Evolutionary conservation across 2,797 vertebrate genomes (phyloP), one percentile per base, ranked within the genome.

Genomic region (Manis pentadactyla): DNA sequence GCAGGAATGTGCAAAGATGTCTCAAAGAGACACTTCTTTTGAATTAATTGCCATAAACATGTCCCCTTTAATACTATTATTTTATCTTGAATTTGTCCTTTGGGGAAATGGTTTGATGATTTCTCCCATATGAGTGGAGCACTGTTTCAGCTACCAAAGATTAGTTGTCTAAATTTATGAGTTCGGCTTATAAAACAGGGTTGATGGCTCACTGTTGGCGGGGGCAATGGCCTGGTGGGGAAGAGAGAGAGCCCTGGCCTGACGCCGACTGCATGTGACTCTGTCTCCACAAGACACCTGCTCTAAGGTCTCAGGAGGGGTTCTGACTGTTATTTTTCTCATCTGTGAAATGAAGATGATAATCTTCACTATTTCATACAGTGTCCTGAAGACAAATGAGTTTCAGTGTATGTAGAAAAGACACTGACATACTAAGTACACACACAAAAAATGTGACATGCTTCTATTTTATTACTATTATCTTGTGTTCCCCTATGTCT

Each of bases 41-140:
- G 19, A 89, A 64, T 69, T 93, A 71, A 93, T 84, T 57, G 92
- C 77, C 53, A 61, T 11, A 74, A 82, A 17, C 42, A 25, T 34
- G 39, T 69, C 57, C 83, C n/a, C 19, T 64, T 95, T 87, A 87
- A 55, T 55, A 42, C 64, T 53, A 21, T 83, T 88, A 34, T 83
- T 94, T 94, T 75, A 55, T 75, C 51, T 93, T 86, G 37, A n/a
- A 81, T 59, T 74, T 93, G 14, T 59, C 69, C 90, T 96, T 90
- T 95, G 15, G 63, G 85, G 78, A 86, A 82, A 91, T 42, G 55
- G 23, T 92, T 83, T 89, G 84, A 39, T 96, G 71, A 96, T 89
- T 91, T 96, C 57, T 87, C 66, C 68, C 83, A 37, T 83, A 75
- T n/a, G 31, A 97, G 85, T 57, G 17, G 19, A 94, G n/a, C 23